phyloP scores from a whole-genome alignment of 2,113 vertebrate species.

The Tychaedon coryphoeus region DNA sequence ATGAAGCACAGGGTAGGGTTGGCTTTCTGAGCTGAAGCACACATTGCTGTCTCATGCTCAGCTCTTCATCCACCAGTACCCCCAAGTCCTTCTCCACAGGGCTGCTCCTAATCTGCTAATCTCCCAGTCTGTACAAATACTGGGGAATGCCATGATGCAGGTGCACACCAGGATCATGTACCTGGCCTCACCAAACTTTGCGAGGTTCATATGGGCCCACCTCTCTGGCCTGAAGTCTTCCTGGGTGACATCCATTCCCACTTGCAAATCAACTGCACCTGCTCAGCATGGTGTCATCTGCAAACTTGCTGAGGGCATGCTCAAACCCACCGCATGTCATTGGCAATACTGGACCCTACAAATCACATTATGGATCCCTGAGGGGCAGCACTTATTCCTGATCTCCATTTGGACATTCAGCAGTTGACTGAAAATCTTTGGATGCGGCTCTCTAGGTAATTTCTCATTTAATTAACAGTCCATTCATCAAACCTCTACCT shows the following conservation, averaged over 20 bases:
- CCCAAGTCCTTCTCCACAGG: fast-evolving
- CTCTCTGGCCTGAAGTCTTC: not conserved
- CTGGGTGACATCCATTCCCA: not conserved
- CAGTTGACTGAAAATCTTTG: not conserved
- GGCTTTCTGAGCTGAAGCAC: not conserved
- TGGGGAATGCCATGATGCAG: not conserved
- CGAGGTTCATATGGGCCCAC: fast-evolving
- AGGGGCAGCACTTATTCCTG: not conserved
- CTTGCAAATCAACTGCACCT: not conserved
- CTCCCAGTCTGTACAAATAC: not conserved
- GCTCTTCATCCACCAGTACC: not conserved
- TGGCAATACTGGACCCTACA: not conserved
- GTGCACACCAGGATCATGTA: not conserved
- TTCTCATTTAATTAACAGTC: not conserved
- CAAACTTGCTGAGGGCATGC: not conserved
- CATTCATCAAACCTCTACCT: not conserved
- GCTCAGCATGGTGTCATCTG: fast-evolving
- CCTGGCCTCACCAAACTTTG: not conserved
- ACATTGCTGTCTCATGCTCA: not conserved
- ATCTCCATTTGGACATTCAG: not conserved
- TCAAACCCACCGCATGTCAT: not conserved
- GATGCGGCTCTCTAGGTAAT: not conserved
- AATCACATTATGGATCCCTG: fast-evolving
- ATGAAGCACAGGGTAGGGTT: not conserved
- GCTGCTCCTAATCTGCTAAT: not conserved